Evolutionary conservation across 2,888 invertebrate species (phyloP).

Genomic region (Amphimallon solstitiale): DNA sequence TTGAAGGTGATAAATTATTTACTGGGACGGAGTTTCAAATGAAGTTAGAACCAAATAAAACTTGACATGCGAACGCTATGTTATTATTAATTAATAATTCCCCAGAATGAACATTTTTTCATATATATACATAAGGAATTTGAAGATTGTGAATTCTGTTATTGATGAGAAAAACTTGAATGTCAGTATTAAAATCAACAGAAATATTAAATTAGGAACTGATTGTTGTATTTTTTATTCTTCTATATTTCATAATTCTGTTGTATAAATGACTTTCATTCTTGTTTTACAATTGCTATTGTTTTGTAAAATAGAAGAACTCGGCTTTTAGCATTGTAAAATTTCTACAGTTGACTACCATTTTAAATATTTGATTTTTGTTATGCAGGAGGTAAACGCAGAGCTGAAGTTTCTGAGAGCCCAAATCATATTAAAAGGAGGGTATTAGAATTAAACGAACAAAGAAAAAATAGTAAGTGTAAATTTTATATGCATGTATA

Average conservation of each 20-base stretch:
- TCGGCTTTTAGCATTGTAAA: slow-evolving; percentile 3
- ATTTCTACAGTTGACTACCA: slow-evolving; percentile 33
- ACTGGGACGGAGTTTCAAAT: slow-evolving; percentile 53
- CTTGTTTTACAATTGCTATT: slow-evolving; percentile 40
- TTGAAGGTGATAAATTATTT: slow-evolving; percentile 81
- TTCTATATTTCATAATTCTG: too few relatives aligned
- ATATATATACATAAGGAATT: slow-evolving; percentile 22
- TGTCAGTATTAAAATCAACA: too few relatives aligned
- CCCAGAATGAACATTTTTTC: not conserved
- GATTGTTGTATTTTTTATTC: too few relatives aligned
- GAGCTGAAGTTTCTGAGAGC: slow-evolving; percentile 67
- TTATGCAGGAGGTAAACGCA: slow-evolving; percentile 67
- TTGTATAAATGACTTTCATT: slow-evolving; percentile 22
- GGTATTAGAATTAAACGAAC: slow-evolving; percentile 64
- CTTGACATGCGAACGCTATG: slow-evolving; percentile 27
- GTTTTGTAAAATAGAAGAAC: slow-evolving; percentile 40
- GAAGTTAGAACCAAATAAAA: slow-evolving; percentile 48
- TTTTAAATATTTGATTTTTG: slow-evolving; percentile 45
- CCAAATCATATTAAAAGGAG: slow-evolving; percentile 65
- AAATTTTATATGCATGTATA: slow-evolving; percentile 44
- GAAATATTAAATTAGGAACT: too few relatives aligned
- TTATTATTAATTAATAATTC: not conserved
- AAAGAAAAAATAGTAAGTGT: slow-evolving; percentile 66
- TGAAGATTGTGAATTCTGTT: not conserved
- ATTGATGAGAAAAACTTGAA: too few relatives aligned